phyloP scores from a whole-genome alignment of 2,113 vertebrate species.

The Capra hircus region DNA sequence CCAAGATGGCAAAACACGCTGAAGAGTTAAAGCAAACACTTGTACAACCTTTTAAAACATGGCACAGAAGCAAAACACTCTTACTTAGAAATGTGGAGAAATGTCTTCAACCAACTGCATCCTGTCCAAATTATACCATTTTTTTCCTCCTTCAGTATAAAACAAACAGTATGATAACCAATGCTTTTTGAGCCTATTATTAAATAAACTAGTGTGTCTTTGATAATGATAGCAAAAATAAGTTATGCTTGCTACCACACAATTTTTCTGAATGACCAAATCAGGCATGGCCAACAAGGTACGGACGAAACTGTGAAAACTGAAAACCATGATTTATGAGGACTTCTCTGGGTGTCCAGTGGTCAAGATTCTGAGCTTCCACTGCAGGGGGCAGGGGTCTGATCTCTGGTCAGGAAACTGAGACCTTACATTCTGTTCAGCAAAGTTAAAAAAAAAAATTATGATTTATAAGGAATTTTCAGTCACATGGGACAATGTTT shows the following conservation, averaged over 20 bases:
- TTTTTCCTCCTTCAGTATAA: neutral
- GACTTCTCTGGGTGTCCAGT: neutral
- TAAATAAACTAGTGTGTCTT: neutral
- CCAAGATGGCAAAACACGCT: neutral
- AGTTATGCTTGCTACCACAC: neutral
- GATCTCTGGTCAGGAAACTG: neutral
- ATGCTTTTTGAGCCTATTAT: neutral
- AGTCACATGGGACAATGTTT: neutral
- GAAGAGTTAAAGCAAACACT: neutral
- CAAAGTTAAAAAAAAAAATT: neutral
- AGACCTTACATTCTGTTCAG: neutral
- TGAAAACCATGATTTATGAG: neutral
- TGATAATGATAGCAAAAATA: neutral
- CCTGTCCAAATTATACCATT: neutral
- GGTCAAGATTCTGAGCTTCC: accelerated
- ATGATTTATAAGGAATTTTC: neutral
- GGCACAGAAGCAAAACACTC: neutral
- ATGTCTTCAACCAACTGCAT: accelerated
- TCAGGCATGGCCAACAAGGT: neutral
- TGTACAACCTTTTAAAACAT: neutral
- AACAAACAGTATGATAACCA: accelerated
- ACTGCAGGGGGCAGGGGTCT: too few species aligned
- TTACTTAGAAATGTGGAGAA: neutral
- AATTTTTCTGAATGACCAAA: neutral
- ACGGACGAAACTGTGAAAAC: neutral